Percentiles rank a stretch among this genome's conserved stretches.
phyloP scores from a whole-genome alignment of 2,888 invertebrate genomes.

The Pherbina coryleti region DNA sequence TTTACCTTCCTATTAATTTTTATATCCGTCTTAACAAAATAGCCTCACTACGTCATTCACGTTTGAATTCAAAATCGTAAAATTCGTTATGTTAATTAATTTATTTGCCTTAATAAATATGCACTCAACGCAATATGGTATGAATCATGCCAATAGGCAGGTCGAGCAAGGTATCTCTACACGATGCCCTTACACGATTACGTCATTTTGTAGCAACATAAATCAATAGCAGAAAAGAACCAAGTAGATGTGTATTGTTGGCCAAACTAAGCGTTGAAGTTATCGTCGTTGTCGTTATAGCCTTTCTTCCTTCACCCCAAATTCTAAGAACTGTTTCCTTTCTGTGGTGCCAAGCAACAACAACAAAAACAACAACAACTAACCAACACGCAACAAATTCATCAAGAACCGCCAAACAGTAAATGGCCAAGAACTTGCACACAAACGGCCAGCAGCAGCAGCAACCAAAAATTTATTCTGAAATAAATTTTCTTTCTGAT shows the following conservation, averaged over 20 bases:
- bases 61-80: not conserved
- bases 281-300: not conserved
- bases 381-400: slow-evolving; percentile 1
- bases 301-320: not conserved
- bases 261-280: not conserved
- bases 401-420: not conserved
- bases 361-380: not conserved
- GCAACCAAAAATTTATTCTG: not conserved
- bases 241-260: not conserved
- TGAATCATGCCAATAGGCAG: slow-evolving; percentile 23
- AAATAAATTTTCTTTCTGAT: not conserved
- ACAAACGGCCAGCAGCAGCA: not conserved
- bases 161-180: not conserved
- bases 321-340: slow-evolving; percentile 12
- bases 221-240: not conserved
- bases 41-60: not conserved
- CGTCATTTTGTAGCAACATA: slow-evolving; percentile 15
- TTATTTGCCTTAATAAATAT: slow-evolving; percentile 15
- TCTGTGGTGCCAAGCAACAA: not conserved
- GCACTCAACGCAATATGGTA: slow-evolving; percentile 7
- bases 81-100: slow-evolving; percentile 12
- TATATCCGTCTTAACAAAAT: no score
- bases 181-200: slow-evolving; percentile 4
- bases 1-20: not conserved
- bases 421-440: not conserved